These are phyloP conservation scores for Hippopotamus amphibius DNA, from an alignment of 2,113 vertebrate species.

Conservation along the genomic window DNA sequence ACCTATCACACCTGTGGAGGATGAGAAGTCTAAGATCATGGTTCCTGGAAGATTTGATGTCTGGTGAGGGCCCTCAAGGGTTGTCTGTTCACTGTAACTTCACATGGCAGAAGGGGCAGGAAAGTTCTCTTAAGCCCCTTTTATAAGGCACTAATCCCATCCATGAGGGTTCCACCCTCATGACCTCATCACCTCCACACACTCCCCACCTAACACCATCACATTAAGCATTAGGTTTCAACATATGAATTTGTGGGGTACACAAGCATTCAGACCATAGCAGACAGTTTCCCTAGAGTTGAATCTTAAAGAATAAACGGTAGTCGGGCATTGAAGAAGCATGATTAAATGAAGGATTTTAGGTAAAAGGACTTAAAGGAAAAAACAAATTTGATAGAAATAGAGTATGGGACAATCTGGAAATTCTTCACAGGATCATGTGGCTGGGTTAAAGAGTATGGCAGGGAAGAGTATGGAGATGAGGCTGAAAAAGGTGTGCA, in stretches of 20 bases:
- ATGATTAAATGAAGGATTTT: not conserved
- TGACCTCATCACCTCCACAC: not conserved
- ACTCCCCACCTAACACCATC: not conserved
- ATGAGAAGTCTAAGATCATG: not conserved
- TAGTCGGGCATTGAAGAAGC: not conserved
- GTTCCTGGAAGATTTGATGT: not conserved
- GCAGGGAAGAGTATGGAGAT: not conserved
- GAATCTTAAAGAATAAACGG: not conserved
- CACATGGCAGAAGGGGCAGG: no score
- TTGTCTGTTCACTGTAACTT: not conserved
- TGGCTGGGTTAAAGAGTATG: not conserved
- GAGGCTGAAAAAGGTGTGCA: not conserved
- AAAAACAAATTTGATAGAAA: not conserved
- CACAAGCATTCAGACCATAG: not conserved
- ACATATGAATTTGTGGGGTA: not conserved
- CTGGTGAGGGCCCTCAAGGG: not conserved
- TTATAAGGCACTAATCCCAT: not conserved
- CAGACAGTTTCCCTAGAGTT: not conserved
- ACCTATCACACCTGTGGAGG: not conserved
- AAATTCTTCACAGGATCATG: not conserved
- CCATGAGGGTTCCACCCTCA: not conserved
- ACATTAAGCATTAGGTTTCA: not conserved
- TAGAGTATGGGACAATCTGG: not conserved
- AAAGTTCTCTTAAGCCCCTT: not conserved
- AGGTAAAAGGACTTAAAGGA: not conserved